Conservation (phyloP, 1,140 invertebrate species). For the Kradibia gibbosae region DNA sequence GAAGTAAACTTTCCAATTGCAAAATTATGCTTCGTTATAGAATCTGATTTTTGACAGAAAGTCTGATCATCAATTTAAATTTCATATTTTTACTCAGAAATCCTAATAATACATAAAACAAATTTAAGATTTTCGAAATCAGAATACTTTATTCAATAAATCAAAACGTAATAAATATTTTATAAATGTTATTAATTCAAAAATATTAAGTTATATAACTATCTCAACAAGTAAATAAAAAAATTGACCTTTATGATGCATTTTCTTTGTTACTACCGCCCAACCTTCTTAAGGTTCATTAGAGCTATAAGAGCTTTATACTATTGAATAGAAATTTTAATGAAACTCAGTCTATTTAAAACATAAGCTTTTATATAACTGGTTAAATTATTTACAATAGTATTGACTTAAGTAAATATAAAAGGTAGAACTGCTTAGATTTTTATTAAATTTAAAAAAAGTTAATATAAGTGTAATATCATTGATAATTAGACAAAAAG, state of each 20-base stretch:
- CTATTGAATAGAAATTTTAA: not conserved
- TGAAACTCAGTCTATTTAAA: not conserved
- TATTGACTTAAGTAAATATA: not conserved
- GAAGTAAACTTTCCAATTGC: no score
- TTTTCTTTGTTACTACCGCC: not conserved
- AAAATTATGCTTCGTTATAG: no score
- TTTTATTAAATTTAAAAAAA: slow-evolving; percentile 3
- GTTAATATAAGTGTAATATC: not conserved
- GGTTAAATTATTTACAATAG: not conserved
- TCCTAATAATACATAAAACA: no score
- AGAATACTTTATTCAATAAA: no score
- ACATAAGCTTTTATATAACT: not conserved
- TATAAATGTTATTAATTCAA: not conserved
- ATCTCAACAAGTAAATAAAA: not conserved
- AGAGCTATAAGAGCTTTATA: not conserved
- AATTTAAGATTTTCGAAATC: no score
- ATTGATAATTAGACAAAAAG: not conserved
- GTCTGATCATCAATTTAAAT: no score
- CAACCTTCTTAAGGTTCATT: not conserved
- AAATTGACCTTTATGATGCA: not conserved
- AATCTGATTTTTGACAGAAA: no score
- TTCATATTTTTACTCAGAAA: no score
- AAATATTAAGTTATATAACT: no score
- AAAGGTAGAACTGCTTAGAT: not conserved
- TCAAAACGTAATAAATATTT: no score